Evolutionary conservation across 2,888 invertebrate genomes (phyloP), one percentile per base, ranked within the genome.

Genomic region (Horisme vitalbata): DNA sequence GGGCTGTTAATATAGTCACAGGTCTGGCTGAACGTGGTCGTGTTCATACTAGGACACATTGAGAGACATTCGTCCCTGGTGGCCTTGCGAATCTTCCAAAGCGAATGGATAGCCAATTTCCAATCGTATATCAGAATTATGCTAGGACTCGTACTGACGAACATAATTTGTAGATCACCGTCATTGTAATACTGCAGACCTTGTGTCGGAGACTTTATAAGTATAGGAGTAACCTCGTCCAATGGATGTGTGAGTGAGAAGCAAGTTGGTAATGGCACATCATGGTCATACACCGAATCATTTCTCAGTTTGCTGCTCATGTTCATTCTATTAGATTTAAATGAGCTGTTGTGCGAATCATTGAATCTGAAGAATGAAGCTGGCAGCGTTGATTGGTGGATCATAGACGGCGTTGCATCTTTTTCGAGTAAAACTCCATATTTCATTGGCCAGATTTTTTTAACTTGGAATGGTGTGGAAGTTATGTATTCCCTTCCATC

Each of bases 211-310:
- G 94, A 93, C 68, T 94, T 94, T 51, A 94, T 90, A 4, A 96
- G 82, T 21, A 98, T 92, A 0, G 98, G 98, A 41, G 95, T 94
- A 14, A 97, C 94, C 82, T 98, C 98, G 76, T 98, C 96, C 38
- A 98, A 83, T 0, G 98, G 98, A 90, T 98, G 97, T 0, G 94
- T 91, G 45, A 98, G 82, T 5, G 97, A 96, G 78, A 96, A 98
- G 33, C 97, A 91, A 0, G 95, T 93, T 0, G 97, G 96, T 68
- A 95, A 89, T 0, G 90, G 85, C 35, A 91, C 86, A 26, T 90
- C 90, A n/a, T 79, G 75, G 2, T 89, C 90, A 20, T 74, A 84
- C 0, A 81, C 59, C 0, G 87, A 86, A 38, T 88, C 88, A 0
- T 79, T 74, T 5, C 83, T 68, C 4, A 83, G 55, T 46, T 76